Percentiles rank a stretch among this genome's conserved stretches.
phyloP scores from a whole-genome alignment of 2,797 vertebrate species.

The Apogon talboti region DNA sequence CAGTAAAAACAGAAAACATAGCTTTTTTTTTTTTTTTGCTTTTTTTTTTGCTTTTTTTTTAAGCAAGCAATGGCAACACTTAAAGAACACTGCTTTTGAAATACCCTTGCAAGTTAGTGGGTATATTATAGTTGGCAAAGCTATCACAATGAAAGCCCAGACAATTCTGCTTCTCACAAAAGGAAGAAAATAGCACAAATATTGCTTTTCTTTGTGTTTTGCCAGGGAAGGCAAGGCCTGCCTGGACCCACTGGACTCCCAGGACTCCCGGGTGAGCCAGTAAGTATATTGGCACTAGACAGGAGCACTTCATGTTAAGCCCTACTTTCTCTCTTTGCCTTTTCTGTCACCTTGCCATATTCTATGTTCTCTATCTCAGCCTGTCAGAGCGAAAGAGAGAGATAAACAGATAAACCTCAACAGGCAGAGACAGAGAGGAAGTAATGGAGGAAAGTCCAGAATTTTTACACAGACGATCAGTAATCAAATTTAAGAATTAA shows the following conservation, averaged over 20 bases:
- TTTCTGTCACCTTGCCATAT: conserved; percentile 66
- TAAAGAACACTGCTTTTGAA: conserved; percentile 22
- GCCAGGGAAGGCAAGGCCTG: conserved; percentile 89
- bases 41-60: too few relatives aligned
- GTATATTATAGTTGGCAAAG: conserved; percentile 19
- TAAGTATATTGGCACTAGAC: conserved; percentile 78
- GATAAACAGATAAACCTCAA: conserved; percentile 69
- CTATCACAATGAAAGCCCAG: conserved; percentile 29
- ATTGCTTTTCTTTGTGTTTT: conserved; percentile 60
- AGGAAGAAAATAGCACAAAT: conserved; percentile 43
- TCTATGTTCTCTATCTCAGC: conserved; percentile 33
- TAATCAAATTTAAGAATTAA: conserved; percentile 86
- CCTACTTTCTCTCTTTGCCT: conserved; percentile 46
- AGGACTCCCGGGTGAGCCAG: conserved; percentile 89
- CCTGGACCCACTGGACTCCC: conserved; percentile 86
- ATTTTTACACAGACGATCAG: conserved; percentile 78
- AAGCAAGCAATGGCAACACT: conserved; percentile 17
- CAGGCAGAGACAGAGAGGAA: conserved; percentile 52
- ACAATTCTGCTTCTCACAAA: conserved; percentile 47
- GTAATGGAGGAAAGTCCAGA: conserved; percentile 50
- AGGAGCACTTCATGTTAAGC: conserved; percentile 61
- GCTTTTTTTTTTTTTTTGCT: too few relatives aligned
- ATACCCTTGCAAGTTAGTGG: conserved; percentile 21
- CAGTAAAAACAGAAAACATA: neutral
- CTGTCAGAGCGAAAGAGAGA: conserved; percentile 59